Percentiles rank a stretch among this genome's conserved stretches.
Conservation (phyloP, 2,113 vertebrate species). For the Craseonycteris thonglongyai region DNA sequence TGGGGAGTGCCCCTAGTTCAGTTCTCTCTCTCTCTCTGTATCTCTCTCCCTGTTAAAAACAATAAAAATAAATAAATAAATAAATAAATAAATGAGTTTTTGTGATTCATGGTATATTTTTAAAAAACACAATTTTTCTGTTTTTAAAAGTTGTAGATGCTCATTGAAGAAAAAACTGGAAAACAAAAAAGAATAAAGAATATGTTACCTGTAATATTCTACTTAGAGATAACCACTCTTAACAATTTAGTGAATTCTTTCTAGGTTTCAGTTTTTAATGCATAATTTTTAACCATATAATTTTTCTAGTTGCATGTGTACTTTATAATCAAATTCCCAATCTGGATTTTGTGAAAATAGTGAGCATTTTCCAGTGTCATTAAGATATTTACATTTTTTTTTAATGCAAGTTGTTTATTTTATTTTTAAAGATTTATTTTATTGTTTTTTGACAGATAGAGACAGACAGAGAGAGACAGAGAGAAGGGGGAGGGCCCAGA, state of each 20-base stretch:
- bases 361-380: not conserved
- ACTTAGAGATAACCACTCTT: not conserved
- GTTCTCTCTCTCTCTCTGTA: no score
- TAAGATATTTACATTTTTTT: not conserved
- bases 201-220: slow-evolving; percentile 3
- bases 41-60: no score
- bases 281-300: no score
- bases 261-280: not conserved
- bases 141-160: not conserved
- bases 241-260: slow-evolving; percentile 5
- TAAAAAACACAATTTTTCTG: not conserved
- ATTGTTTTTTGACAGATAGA: no score
- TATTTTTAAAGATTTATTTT: no score
- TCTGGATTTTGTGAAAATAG: not conserved
- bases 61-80: no score
- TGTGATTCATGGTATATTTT: not conserved
- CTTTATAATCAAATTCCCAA: not conserved
- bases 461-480: no score
- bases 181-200: not conserved
- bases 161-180: not conserved
- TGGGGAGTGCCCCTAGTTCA: no score
- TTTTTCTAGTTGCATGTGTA: not conserved
- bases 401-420: no score
- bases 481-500: no score
- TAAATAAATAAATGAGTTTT: slow-evolving; percentile 15